Conservation (phyloP, 2,888 invertebrate genomes). For the Orchesella flavescens region DNA sequence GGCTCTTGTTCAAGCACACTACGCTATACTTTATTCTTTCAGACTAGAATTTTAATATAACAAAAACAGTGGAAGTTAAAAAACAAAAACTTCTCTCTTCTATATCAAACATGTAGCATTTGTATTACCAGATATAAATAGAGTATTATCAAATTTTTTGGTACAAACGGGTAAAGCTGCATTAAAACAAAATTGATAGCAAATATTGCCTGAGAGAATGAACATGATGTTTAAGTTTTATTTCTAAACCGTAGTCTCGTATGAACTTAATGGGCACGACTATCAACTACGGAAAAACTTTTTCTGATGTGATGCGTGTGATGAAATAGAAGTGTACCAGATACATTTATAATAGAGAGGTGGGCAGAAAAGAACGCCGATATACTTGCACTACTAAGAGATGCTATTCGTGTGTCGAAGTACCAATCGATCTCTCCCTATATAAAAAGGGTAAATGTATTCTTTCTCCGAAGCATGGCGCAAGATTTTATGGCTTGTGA, state of each 20-base stretch:
- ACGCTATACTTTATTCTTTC: constrained; percentile 6
- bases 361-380: constrained; percentile 27
- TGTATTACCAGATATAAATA: too few relatives aligned
- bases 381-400: too few relatives aligned
- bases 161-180: not conserved
- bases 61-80: constrained; percentile 23
- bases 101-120: too few relatives aligned
- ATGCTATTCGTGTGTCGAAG: constrained; percentile 27
- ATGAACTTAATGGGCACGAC: not conserved
- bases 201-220: constrained; percentile 3
- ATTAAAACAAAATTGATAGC: not conserved
- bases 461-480: constrained; percentile 30
- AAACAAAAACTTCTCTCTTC: not conserved
- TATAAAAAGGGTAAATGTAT: constrained; percentile 23
- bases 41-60: constrained; percentile 22
- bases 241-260: not conserved
- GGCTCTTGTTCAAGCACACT: not conserved
- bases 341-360: not conserved
- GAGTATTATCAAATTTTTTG: too few relatives aligned
- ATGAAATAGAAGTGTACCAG: not conserved
- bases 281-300: not conserved
- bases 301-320: not conserved
- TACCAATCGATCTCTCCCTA: constrained; percentile 43
- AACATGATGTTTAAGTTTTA: constrained; percentile 1
- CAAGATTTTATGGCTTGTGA: constrained; percentile 46